A percentile compares a stretch with the other conserved stretches of the same genome.
These are phyloP conservation scores for Campopleginae sp. DNA, from an alignment of 2,888 invertebrate species.

Conservation along the genomic window DNA sequence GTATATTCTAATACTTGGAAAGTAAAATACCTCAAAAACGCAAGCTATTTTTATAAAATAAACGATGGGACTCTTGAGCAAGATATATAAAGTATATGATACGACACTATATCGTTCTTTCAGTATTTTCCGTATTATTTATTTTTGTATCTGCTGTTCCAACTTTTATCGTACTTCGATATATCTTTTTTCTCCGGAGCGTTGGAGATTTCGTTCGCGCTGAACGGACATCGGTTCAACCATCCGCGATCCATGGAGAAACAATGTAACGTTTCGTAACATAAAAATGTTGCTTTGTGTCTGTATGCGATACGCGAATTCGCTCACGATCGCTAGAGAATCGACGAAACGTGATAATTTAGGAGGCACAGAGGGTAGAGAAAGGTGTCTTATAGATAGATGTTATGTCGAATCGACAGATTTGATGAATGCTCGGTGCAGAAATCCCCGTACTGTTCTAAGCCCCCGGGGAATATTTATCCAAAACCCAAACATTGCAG, in stretches of 20 bases:
- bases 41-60: neutral
- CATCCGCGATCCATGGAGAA: constrained; percentile 59
- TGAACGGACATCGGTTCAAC: constrained; percentile 26
- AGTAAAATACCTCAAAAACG: too few species aligned
- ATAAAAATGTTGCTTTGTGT: constrained; percentile 71
- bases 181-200: constrained; percentile 23
- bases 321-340: constrained; percentile 58
- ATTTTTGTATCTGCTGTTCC: neutral
- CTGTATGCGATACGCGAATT: constrained; percentile 30
- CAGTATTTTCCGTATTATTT: neutral
- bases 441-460: constrained; percentile 43
- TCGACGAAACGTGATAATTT: constrained; percentile 77
- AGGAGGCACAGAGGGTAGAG: constrained; percentile 73
- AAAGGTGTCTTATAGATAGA: constrained; percentile 76
- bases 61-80: neutral
- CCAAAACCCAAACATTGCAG: neutral
- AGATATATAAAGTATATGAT: neutral
- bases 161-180: neutral
- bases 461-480: neutral
- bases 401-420: constrained; percentile 79
- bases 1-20: too few species aligned
- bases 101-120: neutral
- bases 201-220: constrained; percentile 51
- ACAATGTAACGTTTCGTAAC: constrained; percentile 65
- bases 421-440: constrained; percentile 80